These are phyloP conservation scores for Tolmerus cingulatus DNA, from an alignment of 2,888 invertebrate genomes.

Conservation along the genomic window DNA sequence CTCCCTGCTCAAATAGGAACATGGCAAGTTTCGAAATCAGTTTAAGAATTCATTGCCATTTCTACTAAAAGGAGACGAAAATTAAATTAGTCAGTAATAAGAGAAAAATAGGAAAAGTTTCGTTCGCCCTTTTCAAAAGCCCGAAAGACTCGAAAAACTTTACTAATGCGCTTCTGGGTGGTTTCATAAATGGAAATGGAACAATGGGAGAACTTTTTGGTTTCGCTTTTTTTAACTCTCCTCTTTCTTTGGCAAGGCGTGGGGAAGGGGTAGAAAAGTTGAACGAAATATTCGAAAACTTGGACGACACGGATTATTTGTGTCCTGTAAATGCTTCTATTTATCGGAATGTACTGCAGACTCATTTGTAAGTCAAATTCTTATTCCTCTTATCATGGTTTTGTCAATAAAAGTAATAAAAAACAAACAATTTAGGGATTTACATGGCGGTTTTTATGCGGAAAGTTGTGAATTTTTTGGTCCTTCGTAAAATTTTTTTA, in stretches of 20 bases:
- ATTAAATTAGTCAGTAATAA: slow-evolving; percentile 18
- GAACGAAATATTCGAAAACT: neutral
- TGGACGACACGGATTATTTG: slow-evolving; percentile 2
- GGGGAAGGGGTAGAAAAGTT: neutral
- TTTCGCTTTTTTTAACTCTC: neutral
- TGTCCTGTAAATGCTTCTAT: neutral
- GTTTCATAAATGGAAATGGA: neutral
- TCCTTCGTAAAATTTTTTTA: neutral
- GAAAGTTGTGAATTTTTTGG: neutral
- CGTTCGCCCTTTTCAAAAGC: neutral
- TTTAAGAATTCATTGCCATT: slow-evolving; percentile 10
- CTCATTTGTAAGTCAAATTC: neutral
- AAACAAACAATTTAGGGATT: neutral
- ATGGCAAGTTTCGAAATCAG: neutral
- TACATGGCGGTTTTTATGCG: neutral
- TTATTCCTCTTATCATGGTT: neutral
- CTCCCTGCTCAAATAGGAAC: neutral
- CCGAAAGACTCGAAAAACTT: neutral
- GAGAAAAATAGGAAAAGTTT: slow-evolving; percentile 28
- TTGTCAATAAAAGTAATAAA: neutral
- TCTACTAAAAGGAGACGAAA: neutral
- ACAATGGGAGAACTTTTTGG: neutral
- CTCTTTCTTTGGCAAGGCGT: neutral
- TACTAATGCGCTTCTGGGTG: slow-evolving; percentile 4
- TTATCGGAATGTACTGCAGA: neutral